Evolutionary conservation across 2,797 vertebrate species (phyloP).

Genomic region (Pempheris klunzingeri): DNA sequence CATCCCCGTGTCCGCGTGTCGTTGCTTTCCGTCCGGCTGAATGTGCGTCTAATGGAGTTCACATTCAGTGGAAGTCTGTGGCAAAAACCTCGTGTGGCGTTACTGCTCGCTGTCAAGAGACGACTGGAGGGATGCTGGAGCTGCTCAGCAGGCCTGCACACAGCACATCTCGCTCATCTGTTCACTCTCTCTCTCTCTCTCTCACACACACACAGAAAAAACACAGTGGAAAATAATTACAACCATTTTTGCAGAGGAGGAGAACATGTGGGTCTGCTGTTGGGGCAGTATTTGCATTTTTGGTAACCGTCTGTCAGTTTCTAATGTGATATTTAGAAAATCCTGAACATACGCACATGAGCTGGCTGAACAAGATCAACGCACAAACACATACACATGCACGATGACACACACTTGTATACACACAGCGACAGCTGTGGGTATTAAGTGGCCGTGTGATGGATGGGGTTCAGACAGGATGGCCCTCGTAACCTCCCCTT

Average conservation of each 20-base stretch:
- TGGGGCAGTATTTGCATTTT: slow-evolving; percentile 48
- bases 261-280: slow-evolving; percentile 38
- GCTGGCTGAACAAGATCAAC: slow-evolving; percentile 4
- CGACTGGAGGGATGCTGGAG: background rate
- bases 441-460: slow-evolving; percentile 84
- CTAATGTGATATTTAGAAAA: slow-evolving; percentile 45
- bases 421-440: slow-evolving; percentile 79
- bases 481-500: slow-evolving; percentile 81
- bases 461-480: slow-evolving; percentile 81
- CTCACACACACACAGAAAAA: background rate
- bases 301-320: slow-evolving; percentile 48
- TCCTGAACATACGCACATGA: background rate
- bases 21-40: slow-evolving; percentile 8
- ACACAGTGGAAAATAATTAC: slow-evolving; percentile 17
- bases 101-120: slow-evolving; percentile 39
- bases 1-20: slow-evolving; percentile 8
- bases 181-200: no score
- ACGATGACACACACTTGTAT: slow-evolving; percentile 13
- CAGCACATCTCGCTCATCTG: background rate
- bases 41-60: slow-evolving; percentile 8
- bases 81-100: slow-evolving; percentile 11
- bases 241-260: slow-evolving; percentile 29
- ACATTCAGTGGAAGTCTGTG: slow-evolving; percentile 13
- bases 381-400: slow-evolving; percentile 7
- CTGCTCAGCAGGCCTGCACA: slow-evolving; percentile 20